These are phyloP conservation scores for Meghimatium bilineatum DNA, from an alignment of 2,888 invertebrate genomes.

Conservation along the genomic window DNA sequence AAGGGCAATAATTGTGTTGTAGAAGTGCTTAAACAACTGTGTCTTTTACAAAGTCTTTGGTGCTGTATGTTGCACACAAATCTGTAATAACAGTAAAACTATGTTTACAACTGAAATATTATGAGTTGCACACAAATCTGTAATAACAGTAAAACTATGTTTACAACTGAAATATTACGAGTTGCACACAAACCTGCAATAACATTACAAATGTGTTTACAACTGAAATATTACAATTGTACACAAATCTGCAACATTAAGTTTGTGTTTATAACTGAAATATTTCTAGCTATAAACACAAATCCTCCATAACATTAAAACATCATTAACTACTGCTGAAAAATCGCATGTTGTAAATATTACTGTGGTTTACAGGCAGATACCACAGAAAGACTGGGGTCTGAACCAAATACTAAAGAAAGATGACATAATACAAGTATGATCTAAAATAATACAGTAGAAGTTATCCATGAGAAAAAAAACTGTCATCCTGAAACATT, in stretches of 20 bases:
- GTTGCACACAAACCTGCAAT: background rate
- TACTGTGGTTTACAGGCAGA: too few species aligned
- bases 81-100: slow-evolving; percentile 14
- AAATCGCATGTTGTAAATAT: too few species aligned
- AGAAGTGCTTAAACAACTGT: slow-evolving; percentile 12
- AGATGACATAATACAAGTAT: too few species aligned
- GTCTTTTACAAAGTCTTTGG: slow-evolving; percentile 2
- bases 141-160: background rate
- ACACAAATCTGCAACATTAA: slow-evolving; percentile 2
- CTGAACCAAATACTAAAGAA: too few species aligned
- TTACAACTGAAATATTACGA: background rate
- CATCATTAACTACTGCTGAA: too few species aligned
- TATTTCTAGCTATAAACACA: too few species aligned
- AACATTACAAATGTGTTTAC: background rate
- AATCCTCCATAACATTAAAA: too few species aligned
- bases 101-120: background rate
- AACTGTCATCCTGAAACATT: too few species aligned
- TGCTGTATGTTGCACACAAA: background rate
- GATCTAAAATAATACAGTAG: too few species aligned
- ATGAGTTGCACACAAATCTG: background rate
- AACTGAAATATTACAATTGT: background rate
- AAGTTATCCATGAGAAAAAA: too few species aligned
- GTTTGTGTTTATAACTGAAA: background rate
- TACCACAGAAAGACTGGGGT: too few species aligned
- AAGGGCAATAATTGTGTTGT: background rate